phyloP scores from a whole-genome alignment of 2,888 invertebrate species.

The Brenthis hecate region DNA sequence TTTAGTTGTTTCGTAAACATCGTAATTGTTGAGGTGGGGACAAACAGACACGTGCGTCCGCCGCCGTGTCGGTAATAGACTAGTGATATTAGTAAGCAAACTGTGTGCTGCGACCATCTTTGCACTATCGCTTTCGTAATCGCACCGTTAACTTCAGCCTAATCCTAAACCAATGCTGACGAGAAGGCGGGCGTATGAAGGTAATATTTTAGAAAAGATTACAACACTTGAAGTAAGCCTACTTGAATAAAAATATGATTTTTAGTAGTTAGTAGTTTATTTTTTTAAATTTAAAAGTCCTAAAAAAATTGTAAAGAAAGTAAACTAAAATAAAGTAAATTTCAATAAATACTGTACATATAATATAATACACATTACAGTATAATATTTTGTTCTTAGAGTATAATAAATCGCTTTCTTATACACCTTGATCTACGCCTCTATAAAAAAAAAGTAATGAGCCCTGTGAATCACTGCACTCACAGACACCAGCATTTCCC shows the following conservation, averaged over 20 bases:
- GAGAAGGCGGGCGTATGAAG: slow-evolving; percentile 12
- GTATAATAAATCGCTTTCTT: slow-evolving; percentile 20
- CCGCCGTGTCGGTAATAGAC: slow-evolving; percentile 54
- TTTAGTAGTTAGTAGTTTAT: too few relatives aligned
- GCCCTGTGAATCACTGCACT: slow-evolving; percentile 31
- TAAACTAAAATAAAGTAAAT: too few relatives aligned
- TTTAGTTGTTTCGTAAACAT: slow-evolving; percentile 27
- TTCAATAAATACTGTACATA: too few relatives aligned
- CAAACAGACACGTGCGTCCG: slow-evolving; percentile 52
- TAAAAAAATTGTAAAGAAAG: too few relatives aligned
- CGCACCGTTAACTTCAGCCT: slow-evolving; percentile 52
- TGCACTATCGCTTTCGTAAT: slow-evolving; percentile 65
- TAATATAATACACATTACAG: not conserved
- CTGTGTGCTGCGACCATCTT: slow-evolving; percentile 44
- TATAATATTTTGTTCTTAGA: not conserved
- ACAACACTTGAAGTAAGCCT: not conserved
- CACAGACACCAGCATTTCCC: slow-evolving; percentile 35
- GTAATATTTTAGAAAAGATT: not conserved
- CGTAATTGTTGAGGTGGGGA: slow-evolving; percentile 1
- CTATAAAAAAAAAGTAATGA: slow-evolving; percentile 24
- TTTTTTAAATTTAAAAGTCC: too few relatives aligned
- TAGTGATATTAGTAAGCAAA: slow-evolving; percentile 46
- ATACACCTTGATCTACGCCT: slow-evolving; percentile 1
- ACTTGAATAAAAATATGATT: not conserved
- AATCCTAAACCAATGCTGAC: slow-evolving; percentile 30